phyloP scores from a whole-genome alignment of 1,140 invertebrate genomes.

The Ceratina australensis region DNA sequence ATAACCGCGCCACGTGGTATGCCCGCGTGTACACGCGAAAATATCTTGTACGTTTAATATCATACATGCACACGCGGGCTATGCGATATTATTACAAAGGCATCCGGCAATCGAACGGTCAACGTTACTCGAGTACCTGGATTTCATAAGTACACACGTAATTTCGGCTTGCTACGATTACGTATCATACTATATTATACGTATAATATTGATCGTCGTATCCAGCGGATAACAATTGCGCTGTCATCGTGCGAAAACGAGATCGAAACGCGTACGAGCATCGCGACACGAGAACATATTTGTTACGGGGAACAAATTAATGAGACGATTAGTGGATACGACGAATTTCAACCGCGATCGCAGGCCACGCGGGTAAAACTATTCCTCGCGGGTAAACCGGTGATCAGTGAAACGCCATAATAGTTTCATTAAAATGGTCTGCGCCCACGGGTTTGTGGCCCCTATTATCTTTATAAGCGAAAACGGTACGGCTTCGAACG shows the following conservation, averaged over 20 bases:
- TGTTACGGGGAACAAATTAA: conserved; percentile 28
- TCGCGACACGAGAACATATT: conserved; percentile 2
- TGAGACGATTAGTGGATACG: conserved; percentile 34
- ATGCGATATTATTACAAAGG: conserved; percentile 9
- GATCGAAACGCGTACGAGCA: neutral
- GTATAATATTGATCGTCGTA: too few relatives aligned
- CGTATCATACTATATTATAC: too few relatives aligned
- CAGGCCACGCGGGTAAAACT: conserved; percentile 1
- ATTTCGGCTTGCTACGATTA: too few relatives aligned
- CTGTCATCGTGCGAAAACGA: neutral
- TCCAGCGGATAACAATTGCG: too few relatives aligned
- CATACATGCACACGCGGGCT: neutral
- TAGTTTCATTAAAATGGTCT: conserved; percentile 41
- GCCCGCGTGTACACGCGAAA: conserved; percentile 18
- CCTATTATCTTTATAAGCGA: conserved; percentile 31
- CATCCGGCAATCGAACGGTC: neutral
- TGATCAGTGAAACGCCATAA: conserved; percentile 9
- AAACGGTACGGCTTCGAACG: neutral
- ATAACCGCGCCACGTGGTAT: conserved; percentile 5
- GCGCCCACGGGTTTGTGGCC: neutral
- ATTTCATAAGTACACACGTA: neutral
- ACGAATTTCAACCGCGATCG: conserved; percentile 16
- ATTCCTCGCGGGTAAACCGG: conserved; percentile 36
- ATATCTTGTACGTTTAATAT: conserved; percentile 22
- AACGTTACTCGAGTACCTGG: neutral